Evolutionary conservation across 2,113 vertebrate species (phyloP).

Genomic region (Nematolebias whitei): DNA sequence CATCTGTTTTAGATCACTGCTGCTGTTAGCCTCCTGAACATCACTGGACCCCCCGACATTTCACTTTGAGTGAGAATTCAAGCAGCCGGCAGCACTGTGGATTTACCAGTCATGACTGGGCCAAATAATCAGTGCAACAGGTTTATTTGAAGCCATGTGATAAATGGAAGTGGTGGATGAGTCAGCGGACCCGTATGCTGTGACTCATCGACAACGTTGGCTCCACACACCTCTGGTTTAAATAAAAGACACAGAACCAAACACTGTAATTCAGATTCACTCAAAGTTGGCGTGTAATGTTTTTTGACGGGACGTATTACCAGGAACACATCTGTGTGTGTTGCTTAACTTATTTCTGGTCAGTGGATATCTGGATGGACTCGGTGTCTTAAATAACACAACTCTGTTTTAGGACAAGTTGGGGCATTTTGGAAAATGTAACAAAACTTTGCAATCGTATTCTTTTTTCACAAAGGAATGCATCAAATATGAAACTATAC

Average conservation of each 20-base stretch:
- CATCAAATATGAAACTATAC: no score
- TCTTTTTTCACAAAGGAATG: no score
- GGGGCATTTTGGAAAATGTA: no score
- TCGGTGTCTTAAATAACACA: background rate
- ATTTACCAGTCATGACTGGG: conserved; percentile 36
- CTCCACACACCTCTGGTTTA: background rate
- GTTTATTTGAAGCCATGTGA: conserved; percentile 36
- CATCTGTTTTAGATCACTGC: conserved; percentile 41
- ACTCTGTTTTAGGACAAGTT: no score
- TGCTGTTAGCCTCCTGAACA: conserved; percentile 41
- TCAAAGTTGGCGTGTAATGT: background rate
- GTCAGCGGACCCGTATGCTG: conserved; percentile 3
- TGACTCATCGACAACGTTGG: conserved; percentile 1
- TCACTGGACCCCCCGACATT: conserved; percentile 55
- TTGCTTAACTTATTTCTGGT: conserved; percentile 17
- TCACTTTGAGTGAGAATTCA: conserved; percentile 54
- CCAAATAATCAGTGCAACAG: conserved; percentile 24
- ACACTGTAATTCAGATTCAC: background rate
- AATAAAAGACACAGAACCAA: conserved; percentile 15
- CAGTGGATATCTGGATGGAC: background rate
- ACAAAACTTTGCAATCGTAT: no score
- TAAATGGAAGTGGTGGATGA: conserved; percentile 32
- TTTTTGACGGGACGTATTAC: background rate
- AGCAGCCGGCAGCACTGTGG: conserved; percentile 36
- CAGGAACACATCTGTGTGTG: background rate